Evolutionary conservation across 2,888 invertebrate genomes (phyloP), one percentile per base, ranked within the genome.

Genomic region (Hoplodrina blanda): DNA sequence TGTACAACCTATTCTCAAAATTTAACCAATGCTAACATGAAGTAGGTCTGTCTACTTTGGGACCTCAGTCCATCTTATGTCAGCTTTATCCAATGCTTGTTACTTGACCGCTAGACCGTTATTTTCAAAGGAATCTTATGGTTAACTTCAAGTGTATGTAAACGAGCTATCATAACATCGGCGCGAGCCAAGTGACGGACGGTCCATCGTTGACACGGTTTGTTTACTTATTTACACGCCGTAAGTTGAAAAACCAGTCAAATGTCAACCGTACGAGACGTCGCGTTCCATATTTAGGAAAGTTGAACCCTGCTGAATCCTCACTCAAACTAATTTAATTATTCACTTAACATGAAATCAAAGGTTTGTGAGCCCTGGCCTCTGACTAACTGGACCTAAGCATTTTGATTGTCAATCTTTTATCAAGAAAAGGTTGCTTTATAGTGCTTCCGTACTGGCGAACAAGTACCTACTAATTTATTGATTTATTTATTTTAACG

Each of bases 221-320:
- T 76, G 52, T 73, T 73, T 73, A 76, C 73, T 53, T 73, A 76
- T 69, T 76, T 69, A 73, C 76, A 62, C 46, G n/a, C 17, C 56
- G 41, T 57, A 57, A 69, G 61, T 62, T 62, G 33, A 73, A 69
- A 57, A 69, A 44, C 76, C 69, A 62, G 52, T 73, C 13, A 41
- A 57, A 66, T 55, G 52, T 41, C 73, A 33, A 30, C 15, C 37
- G 33, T n/a, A 56, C 55, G 60, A 69, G 60, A 30, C 46, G 25
- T 49, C 76, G 46, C 76, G 46, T 41, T 13, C 60, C 69, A 17
- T 68, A 73, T 69, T 69, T 62, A 76, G 56, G 57, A 33, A 49
- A 61, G 20, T 13, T 15, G 19, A 56, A n/a, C 20, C 53, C 53
- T 55, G 37, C 53, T 64, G 55, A 49, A 49, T 54, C 57, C 74